Evolutionary conservation across 2,888 invertebrate species (phyloP), one percentile per base, ranked within the genome.

Genomic region (Ellobium chinense): DNA sequence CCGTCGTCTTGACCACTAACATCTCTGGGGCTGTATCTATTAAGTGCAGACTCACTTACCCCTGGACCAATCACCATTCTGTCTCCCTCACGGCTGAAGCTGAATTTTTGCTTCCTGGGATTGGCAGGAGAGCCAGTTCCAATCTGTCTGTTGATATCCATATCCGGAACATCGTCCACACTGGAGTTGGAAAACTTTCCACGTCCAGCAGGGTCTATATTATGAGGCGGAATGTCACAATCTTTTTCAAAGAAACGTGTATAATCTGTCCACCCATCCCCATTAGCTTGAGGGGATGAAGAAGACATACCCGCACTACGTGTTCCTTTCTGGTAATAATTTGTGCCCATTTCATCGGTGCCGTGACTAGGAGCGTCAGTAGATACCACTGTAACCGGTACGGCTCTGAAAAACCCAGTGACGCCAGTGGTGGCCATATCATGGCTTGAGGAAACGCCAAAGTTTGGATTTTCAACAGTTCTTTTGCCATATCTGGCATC

Each of bases 171-270:
- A 68, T 46, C 21, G 27, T 66, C 29, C 9, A n/a, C 31, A 39
- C 58, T 5, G 5, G 27, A 1, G n/a, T 34, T 66, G 27, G 60
- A 54, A 18, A 68, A 37, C 14, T 74, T 56, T 68, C 66, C 60
- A 29, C 29, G 56, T 18, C 3, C 31, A 2, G 34, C 56, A 2
- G 46, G 29, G 31, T 80, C 68, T 1, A 80, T 74, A 29, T 80
- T 80, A 46, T 46, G 66, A 0, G 34, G 9, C 14, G 68, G 74
- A 5, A 80, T 66, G 4, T 68, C 74, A 31, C 24, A 36, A 21
- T 74, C 58, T 36, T 80, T 80, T 29, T 74, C 27, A n/a, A 80
- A 80, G 37, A 63, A 74, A 39, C 29, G 31, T 9, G 12, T 29
- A 31, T 80, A 80, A 31, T 80, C 74, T 37, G 24, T 60, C 70